A percentile compares a stretch with the other conserved stretches of the same genome.
These are phyloP conservation scores for Lepeophtheirus nordmannii DNA, from an alignment of 2,888 invertebrate species.

Conservation along the genomic window DNA sequence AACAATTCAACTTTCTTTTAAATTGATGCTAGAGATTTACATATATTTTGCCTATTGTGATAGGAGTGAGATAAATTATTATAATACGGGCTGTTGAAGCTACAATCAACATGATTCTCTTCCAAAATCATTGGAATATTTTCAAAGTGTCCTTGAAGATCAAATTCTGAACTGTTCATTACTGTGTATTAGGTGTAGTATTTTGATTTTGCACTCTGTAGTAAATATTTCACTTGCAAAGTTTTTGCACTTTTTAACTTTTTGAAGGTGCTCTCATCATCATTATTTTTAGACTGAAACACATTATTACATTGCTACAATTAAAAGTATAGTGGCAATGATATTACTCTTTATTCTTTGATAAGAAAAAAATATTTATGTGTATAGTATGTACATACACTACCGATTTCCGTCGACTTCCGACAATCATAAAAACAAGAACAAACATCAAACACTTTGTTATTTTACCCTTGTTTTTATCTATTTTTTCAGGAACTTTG, in stretches of 20 bases:
- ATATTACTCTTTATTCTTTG: slow-evolving; percentile 12
- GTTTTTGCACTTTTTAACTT: not conserved
- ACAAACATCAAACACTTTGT: slow-evolving; percentile 21
- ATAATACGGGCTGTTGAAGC: too few relatives aligned
- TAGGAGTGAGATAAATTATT: too few relatives aligned
- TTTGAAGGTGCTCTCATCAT: not conserved
- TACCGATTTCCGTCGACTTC: not conserved
- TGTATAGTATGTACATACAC: not conserved
- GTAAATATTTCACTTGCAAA: too few relatives aligned
- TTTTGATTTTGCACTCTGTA: too few relatives aligned
- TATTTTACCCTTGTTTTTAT: slow-evolving; percentile 7
- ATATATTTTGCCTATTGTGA: too few relatives aligned
- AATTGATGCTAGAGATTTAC: too few relatives aligned
- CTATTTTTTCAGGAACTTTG: slow-evolving; percentile 29
- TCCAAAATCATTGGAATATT: too few relatives aligned
- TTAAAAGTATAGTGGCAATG: not conserved
- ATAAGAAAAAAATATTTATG: slow-evolving; percentile 10
- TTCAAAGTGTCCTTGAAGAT: too few relatives aligned
- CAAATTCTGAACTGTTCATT: too few relatives aligned
- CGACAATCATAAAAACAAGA: not conserved
- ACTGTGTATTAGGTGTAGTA: too few relatives aligned
- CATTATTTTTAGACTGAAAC: slow-evolving; percentile 2
- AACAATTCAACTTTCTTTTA: too few relatives aligned
- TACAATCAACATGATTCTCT: too few relatives aligned
- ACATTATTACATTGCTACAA: not conserved